Base-by-base conservation (phyloP, 2,797 vertebrate species). In the Lacerta bilineata region DNA sequence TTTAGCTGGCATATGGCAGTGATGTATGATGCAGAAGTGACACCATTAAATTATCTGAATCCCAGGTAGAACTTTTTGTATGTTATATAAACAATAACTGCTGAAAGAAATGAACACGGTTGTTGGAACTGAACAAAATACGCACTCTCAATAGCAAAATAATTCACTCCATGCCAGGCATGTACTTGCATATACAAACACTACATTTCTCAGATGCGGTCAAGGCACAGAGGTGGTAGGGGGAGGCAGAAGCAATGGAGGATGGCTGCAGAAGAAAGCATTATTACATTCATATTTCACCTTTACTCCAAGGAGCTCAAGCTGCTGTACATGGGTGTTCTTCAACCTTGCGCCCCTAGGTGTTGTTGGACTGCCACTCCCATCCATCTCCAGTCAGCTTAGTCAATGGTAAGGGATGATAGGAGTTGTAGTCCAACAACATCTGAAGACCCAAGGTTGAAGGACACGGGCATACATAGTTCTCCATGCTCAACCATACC, bases 11-110 rank as follows among this genome's bases (percentile, higher is more conserved):
- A 74, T 74, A 20, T 39, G 36, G 64, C 76, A 87, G 71, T 74
- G 76, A 66, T 84, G 43, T 2, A 0, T 0, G 71, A 61, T 71
- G 68, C 89, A 1, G 4, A 23, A 9, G 2, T 15, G 66, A 61
- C 82, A 86, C 79, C 0, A 0, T 89, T 88, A 84, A 84, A 88
- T 88, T 88, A 59, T 88, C 59, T 77, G 80, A 61, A 59, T 83
- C 61, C 72, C 76, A 88, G 64, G 76, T 46, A 88, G 66, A 80
- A 33, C 50, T 46, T 64, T 84, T 64, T 80, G 36, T 23, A 72
- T 84, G 82, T 20, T 59, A 36, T 69, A 84, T 83, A 78, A 78
- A 71, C 43, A 83, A 55, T 36, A 79, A 8, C 15, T 33, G 11
- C 7, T 76, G 39, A 69, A 41, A 36, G 33, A 43, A 74, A 75